phyloP scores from a whole-genome alignment of 2,797 vertebrate genomes.

The Enteromius thamalakanensis region DNA sequence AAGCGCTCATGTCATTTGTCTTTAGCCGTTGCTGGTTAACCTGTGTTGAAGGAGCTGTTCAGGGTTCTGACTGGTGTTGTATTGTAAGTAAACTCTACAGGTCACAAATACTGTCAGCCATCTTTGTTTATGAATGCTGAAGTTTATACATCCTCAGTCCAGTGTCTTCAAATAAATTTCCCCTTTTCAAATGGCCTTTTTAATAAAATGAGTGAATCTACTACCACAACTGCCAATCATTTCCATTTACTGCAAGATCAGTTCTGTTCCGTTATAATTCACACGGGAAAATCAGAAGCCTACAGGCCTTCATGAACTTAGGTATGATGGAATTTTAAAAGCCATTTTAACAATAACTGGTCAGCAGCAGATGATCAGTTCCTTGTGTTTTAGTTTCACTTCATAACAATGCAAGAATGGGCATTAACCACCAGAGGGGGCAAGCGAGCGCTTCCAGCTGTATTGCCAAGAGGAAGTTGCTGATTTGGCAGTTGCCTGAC shows the following conservation, averaged over 20 bases:
- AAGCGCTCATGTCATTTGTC: not conserved
- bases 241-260: not conserved
- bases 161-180: constrained; percentile 48
- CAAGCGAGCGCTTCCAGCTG: not conserved
- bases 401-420: not conserved
- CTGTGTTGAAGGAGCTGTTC: not conserved
- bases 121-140: constrained; percentile 46
- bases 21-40: constrained; percentile 29
- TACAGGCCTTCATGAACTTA: not conserved
- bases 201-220: constrained; percentile 7
- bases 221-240: not conserved
- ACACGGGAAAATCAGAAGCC: not conserved
- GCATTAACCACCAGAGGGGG: constrained; percentile 6
- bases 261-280: not conserved
- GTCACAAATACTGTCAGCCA: constrained; percentile 21
- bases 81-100: not conserved
- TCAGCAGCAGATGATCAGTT: not conserved
- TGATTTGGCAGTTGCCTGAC: not conserved
- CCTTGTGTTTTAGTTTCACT: not conserved
- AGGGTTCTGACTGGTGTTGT: not conserved
- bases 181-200: constrained; percentile 33
- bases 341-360: not conserved
- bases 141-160: constrained; percentile 37
- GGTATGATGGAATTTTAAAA: not conserved
- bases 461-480: not conserved